A percentile compares a stretch with the other conserved stretches of the same genome.
These are phyloP conservation scores for Danaus plexippus DNA, from an alignment of 1,140 invertebrate genomes.

Conservation along the genomic window DNA sequence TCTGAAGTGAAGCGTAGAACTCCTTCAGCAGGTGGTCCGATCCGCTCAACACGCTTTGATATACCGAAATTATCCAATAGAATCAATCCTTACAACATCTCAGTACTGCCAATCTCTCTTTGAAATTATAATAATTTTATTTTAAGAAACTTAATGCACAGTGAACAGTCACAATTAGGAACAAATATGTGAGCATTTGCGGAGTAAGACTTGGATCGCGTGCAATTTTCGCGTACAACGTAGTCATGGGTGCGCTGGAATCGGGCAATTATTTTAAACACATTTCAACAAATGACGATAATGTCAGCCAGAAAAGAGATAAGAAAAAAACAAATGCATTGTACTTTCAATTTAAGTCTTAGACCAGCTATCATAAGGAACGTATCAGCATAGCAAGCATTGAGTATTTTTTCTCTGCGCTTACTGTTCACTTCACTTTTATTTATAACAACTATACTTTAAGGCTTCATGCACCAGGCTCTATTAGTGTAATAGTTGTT, in stretches of 20 bases:
- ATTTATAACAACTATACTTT: constrained; percentile 21
- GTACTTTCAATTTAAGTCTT: constrained; percentile 36
- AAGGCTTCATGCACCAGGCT: constrained; percentile 17
- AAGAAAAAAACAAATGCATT: constrained; percentile 50
- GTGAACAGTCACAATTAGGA: constrained; percentile 33
- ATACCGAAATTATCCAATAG: constrained; percentile 63
- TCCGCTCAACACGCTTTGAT: constrained; percentile 64
- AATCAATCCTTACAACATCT: constrained; percentile 67
- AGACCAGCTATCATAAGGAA: constrained; percentile 26
- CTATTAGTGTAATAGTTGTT: constrained; percentile 21
- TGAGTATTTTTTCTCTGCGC: constrained; percentile 16
- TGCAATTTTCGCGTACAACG: constrained; percentile 63
- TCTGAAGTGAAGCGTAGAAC: constrained; percentile 25
- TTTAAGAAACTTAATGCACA: too few relatives aligned
- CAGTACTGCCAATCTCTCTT: constrained; percentile 8
- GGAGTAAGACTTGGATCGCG: constrained; percentile 55
- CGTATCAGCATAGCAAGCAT: constrained; percentile 20
- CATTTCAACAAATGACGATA: constrained; percentile 71
- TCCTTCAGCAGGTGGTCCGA: constrained; percentile 58
- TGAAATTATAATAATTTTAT: too few relatives aligned
- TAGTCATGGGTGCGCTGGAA: constrained; percentile 51
- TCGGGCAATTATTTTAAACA: constrained; percentile 70
- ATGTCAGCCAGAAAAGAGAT: constrained; percentile 58
- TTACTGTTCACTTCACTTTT: constrained; percentile 19
- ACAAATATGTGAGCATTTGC: constrained; percentile 68